Evolutionary conservation across 1,140 invertebrate genomes (phyloP).

Genomic region (Conopomorpha cramerella): DNA sequence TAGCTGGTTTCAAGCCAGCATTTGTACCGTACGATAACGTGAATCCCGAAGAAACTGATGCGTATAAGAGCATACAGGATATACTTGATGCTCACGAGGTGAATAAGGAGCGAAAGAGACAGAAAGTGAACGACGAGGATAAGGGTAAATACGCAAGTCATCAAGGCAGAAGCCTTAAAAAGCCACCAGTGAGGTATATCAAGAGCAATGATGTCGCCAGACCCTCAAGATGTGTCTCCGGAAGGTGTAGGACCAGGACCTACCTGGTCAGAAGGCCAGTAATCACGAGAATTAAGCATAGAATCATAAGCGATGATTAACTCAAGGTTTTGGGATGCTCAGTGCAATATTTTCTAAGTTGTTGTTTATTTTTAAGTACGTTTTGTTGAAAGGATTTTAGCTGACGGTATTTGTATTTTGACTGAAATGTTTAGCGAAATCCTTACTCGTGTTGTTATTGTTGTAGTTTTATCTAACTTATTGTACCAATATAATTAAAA

Average conservation of each 20-base stretch:
- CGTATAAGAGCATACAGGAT: conserved; percentile 37
- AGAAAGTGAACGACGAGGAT: conserved; percentile 8
- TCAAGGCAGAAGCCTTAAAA: conserved; percentile 2
- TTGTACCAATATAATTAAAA: too few species aligned
- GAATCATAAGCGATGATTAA: conserved; percentile 7
- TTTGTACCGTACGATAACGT: neutral
- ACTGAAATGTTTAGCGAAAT: too few species aligned
- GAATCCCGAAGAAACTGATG: conserved; percentile 24
- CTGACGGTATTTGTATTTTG: too few species aligned
- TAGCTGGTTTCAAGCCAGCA: conserved; percentile 16
- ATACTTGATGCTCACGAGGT: conserved; percentile 38
- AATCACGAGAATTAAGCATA: conserved; percentile 19
- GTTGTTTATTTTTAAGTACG: conserved; percentile 5
- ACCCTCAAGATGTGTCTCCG: conserved; percentile 15
- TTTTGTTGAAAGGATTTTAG: too few species aligned
- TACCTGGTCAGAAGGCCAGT: conserved; percentile 19
- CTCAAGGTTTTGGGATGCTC: too few species aligned
- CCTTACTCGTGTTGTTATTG: too few species aligned
- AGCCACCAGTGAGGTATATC: conserved; percentile 6
- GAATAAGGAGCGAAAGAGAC: conserved; percentile 14
- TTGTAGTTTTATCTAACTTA: too few species aligned
- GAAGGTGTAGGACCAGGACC: conserved; percentile 23
- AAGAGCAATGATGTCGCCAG: conserved; percentile 4
- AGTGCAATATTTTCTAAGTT: too few species aligned
- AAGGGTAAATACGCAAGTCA: conserved; percentile 15